A percentile compares a stretch with the other conserved stretches of the same genome.
These are phyloP conservation scores for Sebastes minor DNA, from an alignment of 2,797 vertebrate genomes.

Conservation along the genomic window DNA sequence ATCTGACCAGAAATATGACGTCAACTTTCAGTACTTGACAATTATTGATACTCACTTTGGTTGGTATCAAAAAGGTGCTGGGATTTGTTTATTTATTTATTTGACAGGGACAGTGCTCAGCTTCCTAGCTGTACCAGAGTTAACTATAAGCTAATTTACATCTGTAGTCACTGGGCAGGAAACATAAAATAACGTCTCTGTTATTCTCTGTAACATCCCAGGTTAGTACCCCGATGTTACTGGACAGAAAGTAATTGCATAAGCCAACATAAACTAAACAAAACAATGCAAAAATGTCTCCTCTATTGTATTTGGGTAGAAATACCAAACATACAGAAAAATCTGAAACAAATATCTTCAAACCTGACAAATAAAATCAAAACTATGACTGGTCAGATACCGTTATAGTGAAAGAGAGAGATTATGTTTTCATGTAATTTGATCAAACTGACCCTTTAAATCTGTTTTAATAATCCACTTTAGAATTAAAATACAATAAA, in stretches of 20 bases:
- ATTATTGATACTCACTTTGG: not conserved
- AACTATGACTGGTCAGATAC: not conserved
- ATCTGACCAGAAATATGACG: not conserved
- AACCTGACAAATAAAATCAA: not conserved
- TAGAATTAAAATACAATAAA: not conserved
- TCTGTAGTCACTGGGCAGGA: no score
- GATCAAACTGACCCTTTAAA: not conserved
- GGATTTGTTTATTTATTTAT: no score
- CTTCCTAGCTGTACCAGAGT: no score
- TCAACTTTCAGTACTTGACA: not conserved
- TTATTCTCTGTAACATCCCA: no score
- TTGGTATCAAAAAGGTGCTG: no score
- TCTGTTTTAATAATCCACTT: not conserved
- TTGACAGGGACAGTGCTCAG: no score
- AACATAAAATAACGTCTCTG: no score
- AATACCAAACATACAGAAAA: not conserved
- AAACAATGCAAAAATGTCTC: no score
- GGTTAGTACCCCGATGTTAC: not conserved
- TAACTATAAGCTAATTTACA: no score
- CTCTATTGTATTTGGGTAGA: not conserved
- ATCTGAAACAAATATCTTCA: not conserved
- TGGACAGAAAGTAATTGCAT: not conserved
- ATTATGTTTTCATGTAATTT: not conserved
- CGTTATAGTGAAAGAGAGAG: not conserved
- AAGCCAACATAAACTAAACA: no score